phyloP scores from a whole-genome alignment of 2,113 vertebrate species.

The Arvicanthis niloticus region DNA sequence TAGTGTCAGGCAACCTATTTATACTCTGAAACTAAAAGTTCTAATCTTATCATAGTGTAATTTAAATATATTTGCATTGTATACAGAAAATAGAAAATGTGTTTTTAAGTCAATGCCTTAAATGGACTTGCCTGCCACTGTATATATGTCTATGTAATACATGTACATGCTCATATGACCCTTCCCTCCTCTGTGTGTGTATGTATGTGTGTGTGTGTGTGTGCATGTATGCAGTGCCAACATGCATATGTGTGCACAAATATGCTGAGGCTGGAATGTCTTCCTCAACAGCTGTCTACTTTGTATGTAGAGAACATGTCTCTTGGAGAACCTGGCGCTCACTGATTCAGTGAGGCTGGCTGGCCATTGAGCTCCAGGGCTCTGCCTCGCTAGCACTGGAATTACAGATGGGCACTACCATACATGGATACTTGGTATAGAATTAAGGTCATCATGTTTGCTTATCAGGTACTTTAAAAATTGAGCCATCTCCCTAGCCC shows the following conservation, averaged over 20 bases:
- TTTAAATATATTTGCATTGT: not conserved
- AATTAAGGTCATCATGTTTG: not conserved
- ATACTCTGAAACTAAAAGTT: not conserved
- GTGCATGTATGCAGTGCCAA: not conserved
- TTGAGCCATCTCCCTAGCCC: not conserved
- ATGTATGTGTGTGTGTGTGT: not conserved
- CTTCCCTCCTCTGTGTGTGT: not conserved
- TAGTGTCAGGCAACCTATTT: not conserved
- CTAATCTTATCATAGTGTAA: not conserved
- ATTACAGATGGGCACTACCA: not conserved
- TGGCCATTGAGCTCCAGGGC: not conserved
- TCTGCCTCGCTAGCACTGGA: not conserved
- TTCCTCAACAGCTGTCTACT: not conserved
- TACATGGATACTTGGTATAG: no score
- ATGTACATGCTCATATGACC: not conserved
- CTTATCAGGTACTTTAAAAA: not conserved
- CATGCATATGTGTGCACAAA: not conserved
- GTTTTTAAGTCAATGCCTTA: slow-evolving; percentile 12
- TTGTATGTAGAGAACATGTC: not conserved
- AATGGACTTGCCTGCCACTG: not conserved
- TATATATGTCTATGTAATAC: not conserved
- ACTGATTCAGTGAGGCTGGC: not conserved
- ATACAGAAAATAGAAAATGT: not conserved
- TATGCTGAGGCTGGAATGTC: not conserved
- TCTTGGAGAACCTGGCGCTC: not conserved